Evolutionary conservation across 2,797 vertebrate species (phyloP).

Genomic region (Emys orbicularis): DNA sequence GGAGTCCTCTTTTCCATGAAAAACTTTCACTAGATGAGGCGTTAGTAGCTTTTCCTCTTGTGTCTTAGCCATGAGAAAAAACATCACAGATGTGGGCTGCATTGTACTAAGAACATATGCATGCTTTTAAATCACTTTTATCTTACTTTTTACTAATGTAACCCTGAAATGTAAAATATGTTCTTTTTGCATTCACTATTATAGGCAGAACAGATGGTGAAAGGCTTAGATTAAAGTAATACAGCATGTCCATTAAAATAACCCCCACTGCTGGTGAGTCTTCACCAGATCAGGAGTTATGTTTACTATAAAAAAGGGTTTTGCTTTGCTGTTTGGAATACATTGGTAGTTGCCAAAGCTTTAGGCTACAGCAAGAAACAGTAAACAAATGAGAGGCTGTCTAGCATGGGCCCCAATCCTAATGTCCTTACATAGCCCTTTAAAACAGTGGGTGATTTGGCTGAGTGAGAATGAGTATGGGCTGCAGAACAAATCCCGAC

Average conservation of each 20-base stretch:
- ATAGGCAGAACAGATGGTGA: slow-evolving; percentile 85
- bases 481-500: not conserved
- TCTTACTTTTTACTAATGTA: slow-evolving; percentile 88
- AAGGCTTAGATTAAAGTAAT: slow-evolving; percentile 85
- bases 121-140: slow-evolving; percentile 89
- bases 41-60: slow-evolving; percentile 78
- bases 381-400: not conserved
- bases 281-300: slow-evolving; percentile 71
- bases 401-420: not conserved
- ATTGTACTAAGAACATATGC: slow-evolving; percentile 83
- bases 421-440: not conserved
- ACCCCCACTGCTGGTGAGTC: slow-evolving; percentile 75
- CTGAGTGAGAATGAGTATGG: not conserved
- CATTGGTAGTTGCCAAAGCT: slow-evolving; percentile 39
- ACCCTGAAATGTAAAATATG: slow-evolving; percentile 87
- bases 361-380: slow-evolving; percentile 53
- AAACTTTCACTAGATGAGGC: slow-evolving; percentile 78
- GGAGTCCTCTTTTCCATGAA: slow-evolving; percentile 70
- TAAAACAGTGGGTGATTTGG: not conserved
- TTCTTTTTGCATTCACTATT: slow-evolving; percentile 80
- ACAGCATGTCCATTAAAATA: slow-evolving; percentile 84
- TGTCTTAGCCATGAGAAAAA: slow-evolving; percentile 79
- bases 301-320: slow-evolving; percentile 71
- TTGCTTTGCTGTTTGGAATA: slow-evolving; percentile 59
- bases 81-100: slow-evolving; percentile 79